Evolutionary conservation across 2,113 vertebrate genomes (phyloP), one percentile per base, ranked within the genome.

Genomic region (Tauraco erythrolophus): DNA sequence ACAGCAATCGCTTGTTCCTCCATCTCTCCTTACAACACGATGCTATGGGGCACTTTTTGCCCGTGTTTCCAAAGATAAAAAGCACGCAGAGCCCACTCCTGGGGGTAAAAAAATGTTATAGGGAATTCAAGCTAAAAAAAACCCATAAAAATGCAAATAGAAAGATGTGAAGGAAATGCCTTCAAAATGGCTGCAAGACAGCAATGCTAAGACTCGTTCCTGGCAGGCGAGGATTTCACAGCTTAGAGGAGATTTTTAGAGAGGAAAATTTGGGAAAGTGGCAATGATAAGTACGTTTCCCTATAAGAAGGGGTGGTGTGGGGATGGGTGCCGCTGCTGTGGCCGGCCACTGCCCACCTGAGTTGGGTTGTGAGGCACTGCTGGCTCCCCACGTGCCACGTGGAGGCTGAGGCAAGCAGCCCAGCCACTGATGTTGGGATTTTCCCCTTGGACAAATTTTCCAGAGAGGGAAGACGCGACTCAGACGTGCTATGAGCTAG

Each of bases 201-300:
- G 58, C 56, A n/a, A 28, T 0, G 1, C 48, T 57, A n/a, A 54
- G 30, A 39, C 28, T 62, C 41, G 23, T 11, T 74, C 50, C 76
- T 71, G 69, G 33, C 87, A 88, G 89, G 46, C 43, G 53, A 39
- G 43, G 57, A 37, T 56, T 72, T 79, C 70, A 54, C 48, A 54
- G 48, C 27, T 72, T 39, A 50, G 33, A 70, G 72, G 53, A 64
- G 75, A 46, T 37, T 76, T 70, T 70, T 17, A 5, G 4, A 46
- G 54, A 57, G 65, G 46, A 51, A 68, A 84, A 16, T 37, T 1
- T 46, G 60, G 60, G 39, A 84, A 21, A 45, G 8, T 22, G 50
- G 37, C n/a, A 39, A 21, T 2, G 3, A 1, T 11, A 50, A 10
- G 25, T 19, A 23, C 0, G 0, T 28, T 79, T 66, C 75, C 41